Evolutionary conservation across 2,113 vertebrate species (phyloP).

Genomic region (Calidris pygmaea): DNA sequence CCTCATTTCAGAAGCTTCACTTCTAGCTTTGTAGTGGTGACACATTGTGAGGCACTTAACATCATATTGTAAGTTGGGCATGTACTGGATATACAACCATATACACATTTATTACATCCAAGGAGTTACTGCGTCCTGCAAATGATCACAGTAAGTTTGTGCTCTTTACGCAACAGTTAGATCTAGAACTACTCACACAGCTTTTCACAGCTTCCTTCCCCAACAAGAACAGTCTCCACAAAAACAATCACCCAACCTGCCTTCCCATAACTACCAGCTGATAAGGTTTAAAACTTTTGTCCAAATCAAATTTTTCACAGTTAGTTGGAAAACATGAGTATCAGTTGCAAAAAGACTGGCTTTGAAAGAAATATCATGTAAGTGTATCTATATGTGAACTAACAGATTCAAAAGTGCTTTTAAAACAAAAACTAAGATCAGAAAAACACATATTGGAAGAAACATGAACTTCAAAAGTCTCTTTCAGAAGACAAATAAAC

Average conservation of each 20-base stretch:
- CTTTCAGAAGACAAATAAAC: not conserved
- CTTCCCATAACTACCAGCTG: not conserved
- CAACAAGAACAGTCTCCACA: not conserved
- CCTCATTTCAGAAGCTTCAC: not conserved
- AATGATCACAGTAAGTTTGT: not conserved
- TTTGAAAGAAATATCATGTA: not conserved
- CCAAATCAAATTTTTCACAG: not conserved
- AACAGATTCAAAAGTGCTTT: not conserved
- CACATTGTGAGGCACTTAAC: not conserved
- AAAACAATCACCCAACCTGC: not conserved
- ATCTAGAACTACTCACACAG: not conserved
- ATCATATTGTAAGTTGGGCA: not conserved
- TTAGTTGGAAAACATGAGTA: not conserved
- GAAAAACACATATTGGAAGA: not conserved
- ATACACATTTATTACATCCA: not conserved
- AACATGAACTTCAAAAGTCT: not conserved
- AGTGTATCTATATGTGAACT: not conserved
- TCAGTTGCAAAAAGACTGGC: not conserved
- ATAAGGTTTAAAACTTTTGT: not conserved
- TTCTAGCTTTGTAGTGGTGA: not conserved
- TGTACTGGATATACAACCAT: not conserved
- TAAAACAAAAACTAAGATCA: not conserved
- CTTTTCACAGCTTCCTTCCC: not conserved
- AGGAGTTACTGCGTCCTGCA: not conserved
- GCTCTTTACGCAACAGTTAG: not conserved